phyloP scores from a whole-genome alignment of 2,797 vertebrate species.

The Cyprinella venusta region DNA sequence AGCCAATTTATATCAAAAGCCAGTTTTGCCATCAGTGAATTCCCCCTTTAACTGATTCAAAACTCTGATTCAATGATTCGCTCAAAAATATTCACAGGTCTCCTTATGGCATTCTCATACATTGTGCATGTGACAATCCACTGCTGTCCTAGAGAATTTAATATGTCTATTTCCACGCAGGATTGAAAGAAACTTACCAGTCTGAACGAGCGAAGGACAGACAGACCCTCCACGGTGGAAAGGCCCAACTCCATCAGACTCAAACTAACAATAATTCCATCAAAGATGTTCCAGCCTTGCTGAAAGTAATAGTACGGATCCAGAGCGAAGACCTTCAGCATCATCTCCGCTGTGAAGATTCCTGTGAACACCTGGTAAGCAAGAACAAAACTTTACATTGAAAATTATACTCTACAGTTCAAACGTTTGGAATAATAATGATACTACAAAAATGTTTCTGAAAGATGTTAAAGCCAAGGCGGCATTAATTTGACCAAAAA shows the following conservation, averaged over 20 bases:
- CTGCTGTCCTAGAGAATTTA: too few relatives aligned
- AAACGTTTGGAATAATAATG: too few relatives aligned
- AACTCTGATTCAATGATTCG: too few relatives aligned
- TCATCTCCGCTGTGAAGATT: conserved; percentile 98
- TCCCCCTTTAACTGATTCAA: too few relatives aligned
- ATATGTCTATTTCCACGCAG: background rate
- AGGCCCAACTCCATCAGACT: conserved; percentile 97
- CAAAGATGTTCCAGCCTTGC: conserved; percentile 99
- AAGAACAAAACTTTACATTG: background rate
- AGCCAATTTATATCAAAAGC: too few relatives aligned
- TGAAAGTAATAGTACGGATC: conserved; percentile 99
- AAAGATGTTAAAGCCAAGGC: too few relatives aligned
- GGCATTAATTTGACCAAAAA: too few relatives aligned
- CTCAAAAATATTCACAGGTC: too few relatives aligned
- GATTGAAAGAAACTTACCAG: conserved; percentile 80
- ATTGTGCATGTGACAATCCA: too few relatives aligned
- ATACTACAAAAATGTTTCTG: too few relatives aligned
- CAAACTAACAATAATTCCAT: conserved; percentile 94
- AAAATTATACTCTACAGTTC: background rate
- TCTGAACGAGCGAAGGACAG: conserved; percentile 95
- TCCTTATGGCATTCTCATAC: too few relatives aligned
- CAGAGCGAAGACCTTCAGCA: conserved; percentile 92
- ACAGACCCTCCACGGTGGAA: conserved; percentile 93
- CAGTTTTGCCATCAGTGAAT: too few relatives aligned
- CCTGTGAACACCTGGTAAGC: conserved; percentile 89